phyloP scores from a whole-genome alignment of 2,888 invertebrate genomes.

The Galerucella nymphaeae region DNA sequence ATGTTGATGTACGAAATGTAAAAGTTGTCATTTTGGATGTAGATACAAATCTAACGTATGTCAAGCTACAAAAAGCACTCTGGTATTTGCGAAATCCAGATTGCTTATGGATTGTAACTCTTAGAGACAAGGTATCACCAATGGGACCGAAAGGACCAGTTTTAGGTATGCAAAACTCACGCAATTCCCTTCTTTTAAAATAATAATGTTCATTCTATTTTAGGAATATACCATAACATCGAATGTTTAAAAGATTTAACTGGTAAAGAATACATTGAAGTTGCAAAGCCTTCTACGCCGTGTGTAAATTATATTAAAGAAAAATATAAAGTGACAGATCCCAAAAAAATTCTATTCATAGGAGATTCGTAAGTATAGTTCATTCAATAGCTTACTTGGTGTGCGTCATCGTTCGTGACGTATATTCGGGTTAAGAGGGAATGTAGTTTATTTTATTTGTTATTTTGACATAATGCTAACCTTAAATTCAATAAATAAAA shows the following conservation, averaged over 20 bases:
- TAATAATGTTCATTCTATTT: slow-evolving; percentile 1
- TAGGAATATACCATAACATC: slow-evolving; percentile 16
- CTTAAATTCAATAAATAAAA: too few relatives aligned
- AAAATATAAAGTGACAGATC: slow-evolving; percentile 70
- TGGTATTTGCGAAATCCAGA: slow-evolving; percentile 21
- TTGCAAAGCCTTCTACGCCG: slow-evolving; percentile 67
- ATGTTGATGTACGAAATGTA: slow-evolving; percentile 21
- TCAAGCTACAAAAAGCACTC: slow-evolving; percentile 27
- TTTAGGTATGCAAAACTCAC: slow-evolving; percentile 27
- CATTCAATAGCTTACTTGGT: too few relatives aligned
- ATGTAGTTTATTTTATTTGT: too few relatives aligned
- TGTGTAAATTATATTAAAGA: slow-evolving; percentile 68
- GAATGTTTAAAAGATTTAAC: slow-evolving; percentile 30
- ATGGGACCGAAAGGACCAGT: slow-evolving; percentile 25
- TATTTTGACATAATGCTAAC: too few relatives aligned
- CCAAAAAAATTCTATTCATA: slow-evolving; percentile 79
- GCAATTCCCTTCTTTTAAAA: too few relatives aligned
- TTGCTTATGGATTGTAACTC: slow-evolving; percentile 23
- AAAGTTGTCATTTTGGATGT: slow-evolving; percentile 25
- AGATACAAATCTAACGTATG: slow-evolving; percentile 20
- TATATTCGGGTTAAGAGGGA: too few relatives aligned
- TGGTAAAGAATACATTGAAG: slow-evolving; percentile 58
- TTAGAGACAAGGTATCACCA: slow-evolving; percentile 16
- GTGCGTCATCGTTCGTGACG: too few relatives aligned
- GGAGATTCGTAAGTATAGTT: slow-evolving; percentile 83